phyloP scores from a whole-genome alignment of 2,113 vertebrate species.

The Bambusicola thoracicus region DNA sequence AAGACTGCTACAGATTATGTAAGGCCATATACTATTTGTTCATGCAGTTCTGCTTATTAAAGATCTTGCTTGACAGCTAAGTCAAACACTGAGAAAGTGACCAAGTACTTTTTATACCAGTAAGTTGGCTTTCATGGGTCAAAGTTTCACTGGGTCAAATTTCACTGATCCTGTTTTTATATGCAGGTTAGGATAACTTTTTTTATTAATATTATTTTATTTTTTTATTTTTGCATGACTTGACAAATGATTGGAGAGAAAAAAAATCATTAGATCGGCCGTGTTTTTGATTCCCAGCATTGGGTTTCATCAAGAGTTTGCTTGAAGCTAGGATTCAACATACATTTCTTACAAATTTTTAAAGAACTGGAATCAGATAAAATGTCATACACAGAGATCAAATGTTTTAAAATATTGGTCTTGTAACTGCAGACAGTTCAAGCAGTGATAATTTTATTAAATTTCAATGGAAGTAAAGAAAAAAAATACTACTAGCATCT shows the following conservation, averaged over 20 bases:
- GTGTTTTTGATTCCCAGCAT: background rate
- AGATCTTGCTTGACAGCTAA: background rate
- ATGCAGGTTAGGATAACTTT: background rate
- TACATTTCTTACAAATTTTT: background rate
- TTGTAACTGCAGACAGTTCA: background rate
- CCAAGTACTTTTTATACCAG: background rate
- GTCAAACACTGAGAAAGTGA: background rate
- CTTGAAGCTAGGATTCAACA: background rate
- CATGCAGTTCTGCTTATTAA: background rate
- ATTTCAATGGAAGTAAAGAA: background rate
- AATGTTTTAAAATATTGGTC: background rate
- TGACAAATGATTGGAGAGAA: background rate
- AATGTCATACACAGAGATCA: background rate
- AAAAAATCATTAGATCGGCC: background rate
- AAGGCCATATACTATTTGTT: background rate
- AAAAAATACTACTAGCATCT: background rate
- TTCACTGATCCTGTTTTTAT: background rate
- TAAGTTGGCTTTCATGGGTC: background rate
- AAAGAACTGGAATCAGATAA: background rate
- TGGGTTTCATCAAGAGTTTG: background rate
- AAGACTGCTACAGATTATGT: background rate
- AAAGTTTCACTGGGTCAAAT: too few species aligned
- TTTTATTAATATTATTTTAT: too few species aligned
- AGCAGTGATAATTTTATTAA: background rate
- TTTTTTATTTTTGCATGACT: background rate